These are phyloP conservation scores for Nycteola revayana DNA, from an alignment of 2,888 invertebrate species.

Conservation along the genomic window DNA sequence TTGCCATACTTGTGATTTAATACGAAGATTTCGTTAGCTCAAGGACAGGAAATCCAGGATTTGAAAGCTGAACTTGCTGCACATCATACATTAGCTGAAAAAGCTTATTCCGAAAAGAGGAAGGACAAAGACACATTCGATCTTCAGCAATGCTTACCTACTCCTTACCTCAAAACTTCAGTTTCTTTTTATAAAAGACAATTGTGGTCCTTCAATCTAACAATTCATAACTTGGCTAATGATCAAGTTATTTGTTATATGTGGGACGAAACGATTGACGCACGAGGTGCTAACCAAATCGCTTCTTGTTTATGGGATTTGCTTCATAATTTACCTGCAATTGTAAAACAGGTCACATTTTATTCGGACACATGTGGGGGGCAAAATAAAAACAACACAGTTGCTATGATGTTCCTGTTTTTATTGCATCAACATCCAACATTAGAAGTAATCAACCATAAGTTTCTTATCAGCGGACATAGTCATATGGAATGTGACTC, in stretches of 20 bases:
- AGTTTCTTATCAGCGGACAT: too few species aligned
- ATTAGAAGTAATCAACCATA: too few species aligned
- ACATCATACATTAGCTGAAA: constrained; percentile 14
- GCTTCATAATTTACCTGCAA: too few species aligned
- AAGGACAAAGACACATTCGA: constrained; percentile 15
- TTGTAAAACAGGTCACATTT: too few species aligned
- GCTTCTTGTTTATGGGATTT: too few species aligned
- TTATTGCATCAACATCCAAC: too few species aligned
- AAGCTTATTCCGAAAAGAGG: constrained; percentile 12
- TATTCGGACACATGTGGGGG: too few species aligned
- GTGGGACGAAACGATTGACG: too few species aligned
- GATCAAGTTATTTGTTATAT: constrained; percentile 16
- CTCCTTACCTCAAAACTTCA: constrained; percentile 12
- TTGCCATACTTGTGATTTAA: constrained; percentile 17
- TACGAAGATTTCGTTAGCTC: constrained; percentile 9
- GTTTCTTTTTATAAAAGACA: constrained; percentile 23
- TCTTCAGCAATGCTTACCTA: constrained; percentile 24
- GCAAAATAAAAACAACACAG: too few species aligned
- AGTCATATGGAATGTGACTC: too few species aligned
- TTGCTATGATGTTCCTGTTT: too few species aligned
- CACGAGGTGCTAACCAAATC: too few species aligned
- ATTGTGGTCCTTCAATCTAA: constrained; percentile 23
- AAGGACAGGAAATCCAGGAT: constrained; percentile 5
- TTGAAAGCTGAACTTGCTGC: constrained; percentile 4
- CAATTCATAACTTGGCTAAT: constrained; percentile 15